These are phyloP conservation scores for Gastrophysa polygoni DNA, from an alignment of 2,888 invertebrate genomes.

Conservation along the genomic window DNA sequence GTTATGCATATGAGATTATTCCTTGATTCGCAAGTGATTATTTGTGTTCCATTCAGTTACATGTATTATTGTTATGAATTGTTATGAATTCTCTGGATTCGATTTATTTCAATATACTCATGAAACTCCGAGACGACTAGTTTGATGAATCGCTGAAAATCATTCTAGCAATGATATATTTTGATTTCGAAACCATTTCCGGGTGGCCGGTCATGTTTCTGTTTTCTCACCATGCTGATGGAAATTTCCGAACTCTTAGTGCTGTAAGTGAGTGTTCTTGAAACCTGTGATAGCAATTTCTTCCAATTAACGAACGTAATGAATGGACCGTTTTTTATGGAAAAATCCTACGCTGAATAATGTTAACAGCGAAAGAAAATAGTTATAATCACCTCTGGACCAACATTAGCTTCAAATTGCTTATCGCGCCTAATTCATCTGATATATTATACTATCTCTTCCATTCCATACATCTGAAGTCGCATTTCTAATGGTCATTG, in stretches of 20 bases:
- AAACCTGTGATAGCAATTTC: background rate
- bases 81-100: no score
- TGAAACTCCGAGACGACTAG: no score
- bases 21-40: no score
- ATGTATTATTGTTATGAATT: no score
- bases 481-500: constrained; percentile 30
- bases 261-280: background rate
- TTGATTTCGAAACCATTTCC: no score
- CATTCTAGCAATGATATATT: no score
- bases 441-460: constrained; percentile 20
- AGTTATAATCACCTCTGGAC: background rate
- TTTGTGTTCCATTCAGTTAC: no score
- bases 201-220: no score
- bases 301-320: background rate
- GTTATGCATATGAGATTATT: no score
- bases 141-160: no score
- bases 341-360: background rate
- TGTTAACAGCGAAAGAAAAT: background rate
- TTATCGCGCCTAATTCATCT: constrained; percentile 26
- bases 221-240: no score
- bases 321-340: background rate
- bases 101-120: no score
- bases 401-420: constrained; percentile 14
- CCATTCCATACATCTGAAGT: constrained; percentile 23
- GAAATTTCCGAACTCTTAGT: background rate